Percentiles rank a stretch among this genome's conserved stretches.
phyloP scores from a whole-genome alignment of 2,113 vertebrate species.

The Proterorhinus semilunaris region DNA sequence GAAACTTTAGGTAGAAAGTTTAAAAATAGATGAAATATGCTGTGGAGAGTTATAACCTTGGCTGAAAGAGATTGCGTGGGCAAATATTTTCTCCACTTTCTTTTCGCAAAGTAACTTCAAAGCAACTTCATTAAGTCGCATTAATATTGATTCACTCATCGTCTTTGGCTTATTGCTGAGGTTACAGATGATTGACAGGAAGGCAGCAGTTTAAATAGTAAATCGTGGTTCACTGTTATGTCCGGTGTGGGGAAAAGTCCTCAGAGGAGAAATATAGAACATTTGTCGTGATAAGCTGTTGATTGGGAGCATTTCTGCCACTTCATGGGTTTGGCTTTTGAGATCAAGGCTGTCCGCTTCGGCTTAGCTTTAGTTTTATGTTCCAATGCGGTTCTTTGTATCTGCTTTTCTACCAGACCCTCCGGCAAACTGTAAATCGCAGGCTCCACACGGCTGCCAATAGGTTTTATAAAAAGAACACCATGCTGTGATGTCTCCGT shows the following conservation, averaged over 20 bases:
- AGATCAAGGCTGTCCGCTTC: slow-evolving; percentile 3
- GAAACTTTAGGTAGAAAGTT: neutral
- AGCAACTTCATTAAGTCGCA: neutral
- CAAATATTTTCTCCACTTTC: neutral
- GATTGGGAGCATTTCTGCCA: neutral
- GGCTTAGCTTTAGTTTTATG: neutral
- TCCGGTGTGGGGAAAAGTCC: neutral
- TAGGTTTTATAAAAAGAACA: neutral
- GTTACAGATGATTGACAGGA: no score
- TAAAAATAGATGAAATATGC: neutral
- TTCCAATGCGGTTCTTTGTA: neutral
- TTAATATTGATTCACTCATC: neutral
- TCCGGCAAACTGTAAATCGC: neutral
- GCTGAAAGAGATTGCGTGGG: neutral
- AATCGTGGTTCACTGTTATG: no score
- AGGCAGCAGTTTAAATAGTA: no score
- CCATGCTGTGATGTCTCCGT: neutral
- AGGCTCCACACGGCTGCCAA: neutral
- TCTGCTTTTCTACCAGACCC: neutral
- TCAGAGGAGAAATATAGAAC: neutral
- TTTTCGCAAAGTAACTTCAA: neutral
- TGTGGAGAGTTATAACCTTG: slow-evolving; percentile 3
- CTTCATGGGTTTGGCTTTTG: neutral
- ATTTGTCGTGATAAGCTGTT: neutral
- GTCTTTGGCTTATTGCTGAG: neutral